Percentiles rank a stretch among this genome's conserved stretches.
Evolutionary conservation across 1,140 invertebrate species (phyloP).

Genomic region (Parasteatoda tepidariorum): DNA sequence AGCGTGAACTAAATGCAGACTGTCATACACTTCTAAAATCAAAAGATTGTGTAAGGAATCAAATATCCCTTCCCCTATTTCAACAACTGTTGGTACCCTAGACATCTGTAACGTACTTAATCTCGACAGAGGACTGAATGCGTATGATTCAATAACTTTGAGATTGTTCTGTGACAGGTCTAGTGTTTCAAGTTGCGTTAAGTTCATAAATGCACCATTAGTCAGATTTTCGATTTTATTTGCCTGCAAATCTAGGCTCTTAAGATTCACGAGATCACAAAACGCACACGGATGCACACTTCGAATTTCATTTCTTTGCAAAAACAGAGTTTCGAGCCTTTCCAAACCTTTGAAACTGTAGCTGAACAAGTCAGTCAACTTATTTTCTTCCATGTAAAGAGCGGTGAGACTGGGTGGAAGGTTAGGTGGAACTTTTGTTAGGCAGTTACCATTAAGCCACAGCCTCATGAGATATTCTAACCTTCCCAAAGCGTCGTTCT

Average conservation of each 20-base stretch:
- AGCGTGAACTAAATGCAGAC: conserved; percentile 77
- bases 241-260: conserved; percentile 69
- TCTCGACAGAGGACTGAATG: conserved; percentile 76
- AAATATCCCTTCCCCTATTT: conserved; percentile 66
- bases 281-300: conserved; percentile 77
- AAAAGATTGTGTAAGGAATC: conserved; percentile 77
- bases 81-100: conserved; percentile 73
- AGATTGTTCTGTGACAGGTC: conserved; percentile 84
- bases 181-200: conserved; percentile 72
- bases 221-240: conserved; percentile 69
- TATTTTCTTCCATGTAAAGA: conserved; percentile 77
- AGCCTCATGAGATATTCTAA: conserved; percentile 82
- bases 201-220: conserved; percentile 66
- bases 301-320: conserved; percentile 77
- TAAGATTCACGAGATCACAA: conserved; percentile 74
- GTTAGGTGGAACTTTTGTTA: conserved; percentile 76
- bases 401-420: conserved; percentile 75
- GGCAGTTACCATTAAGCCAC: conserved; percentile 80
- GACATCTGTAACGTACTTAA: conserved; percentile 78
- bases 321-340: conserved; percentile 77
- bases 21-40: conserved; percentile 79
- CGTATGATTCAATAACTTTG: conserved; percentile 75
- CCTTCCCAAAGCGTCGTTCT: conserved; percentile 87
- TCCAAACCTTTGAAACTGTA: conserved; percentile 78
- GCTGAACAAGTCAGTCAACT: conserved; percentile 75